Evolutionary conservation across 2,888 invertebrate genomes (phyloP), one percentile per base, ranked within the genome.

Genomic region (Ectemnius continuus): DNA sequence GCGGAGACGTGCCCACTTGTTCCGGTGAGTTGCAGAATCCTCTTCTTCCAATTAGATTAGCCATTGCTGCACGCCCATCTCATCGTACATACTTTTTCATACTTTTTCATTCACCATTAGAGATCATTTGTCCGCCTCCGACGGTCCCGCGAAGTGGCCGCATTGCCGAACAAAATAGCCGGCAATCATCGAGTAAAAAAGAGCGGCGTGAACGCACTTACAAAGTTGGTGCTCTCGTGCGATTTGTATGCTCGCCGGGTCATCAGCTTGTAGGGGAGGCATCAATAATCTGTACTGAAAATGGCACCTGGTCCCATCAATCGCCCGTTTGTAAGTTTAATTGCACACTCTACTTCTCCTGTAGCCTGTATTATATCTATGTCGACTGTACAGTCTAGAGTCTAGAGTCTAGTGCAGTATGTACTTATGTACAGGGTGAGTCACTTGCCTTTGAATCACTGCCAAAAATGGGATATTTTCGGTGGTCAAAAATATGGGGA

Each of bases 291-390:
- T 97, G 97, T 91, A 96, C 96, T 5, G 97, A 97, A 90, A 95
- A 95, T 75, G 97, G 97, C 61, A 95, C 95, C 88, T 97, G 97
- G 97, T 96, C 97, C 1, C 96, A 96, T 90, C 95, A 95, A 23
- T 94, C 96, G 13, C 97, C 97, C 61, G 94, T 95, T 89, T 97
- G 97, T 94, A 89, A 93, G 93, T 75, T 60, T 72, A 57, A 0
- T 11, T 13, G n/a, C n/a, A n/a, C n/a, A n/a, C n/a, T n/a, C n/a
- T n/a, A n/a, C n/a, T n/a, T n/a, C n/a, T n/a, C n/a, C n/a, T n/a
- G n/a, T n/a, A n/a, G n/a, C n/a, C n/a, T n/a, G n/a, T n/a, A n/a
- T n/a, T n/a, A n/a, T n/a, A n/a, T n/a, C n/a, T n/a, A n/a, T n/a
- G n/a, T n/a, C n/a, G n/a, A n/a, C n/a, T n/a, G n/a, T n/a, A n/a